Conservation (phyloP, 2,797 vertebrate species). For the Betta splendens region DNA sequence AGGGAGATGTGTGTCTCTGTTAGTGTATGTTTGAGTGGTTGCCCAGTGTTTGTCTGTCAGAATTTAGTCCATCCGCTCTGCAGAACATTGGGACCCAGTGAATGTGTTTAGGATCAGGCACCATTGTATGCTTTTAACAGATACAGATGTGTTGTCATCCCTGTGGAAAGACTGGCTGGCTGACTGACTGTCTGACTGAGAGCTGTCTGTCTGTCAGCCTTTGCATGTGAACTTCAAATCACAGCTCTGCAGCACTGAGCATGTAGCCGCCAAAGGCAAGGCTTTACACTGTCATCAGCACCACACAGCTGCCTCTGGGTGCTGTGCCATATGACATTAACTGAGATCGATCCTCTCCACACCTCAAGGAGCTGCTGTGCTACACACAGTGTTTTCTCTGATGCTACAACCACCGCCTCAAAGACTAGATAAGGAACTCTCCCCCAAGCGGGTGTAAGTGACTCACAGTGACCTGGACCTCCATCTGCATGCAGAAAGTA, state of each 20-base stretch:
- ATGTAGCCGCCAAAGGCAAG: slow-evolving; percentile 82
- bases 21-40: slow-evolving; percentile 10
- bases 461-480: slow-evolving; percentile 64
- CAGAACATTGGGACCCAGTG: slow-evolving; percentile 40
- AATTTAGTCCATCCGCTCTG: slow-evolving; percentile 43
- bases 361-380: slow-evolving; percentile 76
- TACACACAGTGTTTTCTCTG: slow-evolving; percentile 57
- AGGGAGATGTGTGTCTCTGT: slow-evolving; percentile 6
- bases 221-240: slow-evolving; percentile 81
- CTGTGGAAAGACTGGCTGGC: slow-evolving; percentile 63
- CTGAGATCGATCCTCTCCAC: slow-evolving; percentile 75
- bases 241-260: slow-evolving; percentile 70
- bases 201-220: slow-evolving; percentile 80
- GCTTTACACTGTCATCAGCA: slow-evolving; percentile 80
- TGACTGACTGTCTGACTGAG: slow-evolving; percentile 70
- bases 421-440: slow-evolving; percentile 59
- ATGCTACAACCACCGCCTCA: slow-evolving; percentile 61
- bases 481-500: slow-evolving; percentile 4
- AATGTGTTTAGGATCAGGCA: slow-evolving; percentile 51
- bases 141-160: slow-evolving; percentile 66
- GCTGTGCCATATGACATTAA: slow-evolving; percentile 79
- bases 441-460: slow-evolving; percentile 44
- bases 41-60: slow-evolving; percentile 34
- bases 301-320: slow-evolving; percentile 79
- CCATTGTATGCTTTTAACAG: slow-evolving; percentile 60